Evolutionary conservation across 2,888 invertebrate genomes (phyloP).

Genomic region (Sinelater perroti): DNA sequence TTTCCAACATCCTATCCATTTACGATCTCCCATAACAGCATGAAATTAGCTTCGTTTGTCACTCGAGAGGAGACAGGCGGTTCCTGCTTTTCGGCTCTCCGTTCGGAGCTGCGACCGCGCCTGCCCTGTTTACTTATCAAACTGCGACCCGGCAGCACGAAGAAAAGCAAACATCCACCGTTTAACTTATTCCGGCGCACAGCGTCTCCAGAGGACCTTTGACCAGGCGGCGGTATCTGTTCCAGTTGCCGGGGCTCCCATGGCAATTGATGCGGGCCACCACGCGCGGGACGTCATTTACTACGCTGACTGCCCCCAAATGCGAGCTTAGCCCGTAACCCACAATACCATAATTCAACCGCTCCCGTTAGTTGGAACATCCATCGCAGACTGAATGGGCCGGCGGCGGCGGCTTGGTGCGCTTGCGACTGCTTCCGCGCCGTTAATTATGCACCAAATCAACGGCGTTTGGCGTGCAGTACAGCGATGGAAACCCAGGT

Average conservation of each 20-base stretch:
- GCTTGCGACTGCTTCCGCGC: slow-evolving; percentile 10
- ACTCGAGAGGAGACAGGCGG: too few relatives aligned
- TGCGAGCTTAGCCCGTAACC: slow-evolving; percentile 43
- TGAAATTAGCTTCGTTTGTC: too few relatives aligned
- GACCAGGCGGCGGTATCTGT: slow-evolving; percentile 36
- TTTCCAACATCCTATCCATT: too few relatives aligned
- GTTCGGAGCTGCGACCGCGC: too few relatives aligned
- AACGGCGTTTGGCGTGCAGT: neutral
- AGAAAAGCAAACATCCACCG: slow-evolving; percentile 25
- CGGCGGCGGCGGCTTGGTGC: slow-evolving; percentile 16
- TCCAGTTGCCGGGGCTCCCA: slow-evolving; percentile 39
- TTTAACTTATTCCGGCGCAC: slow-evolving; percentile 27
- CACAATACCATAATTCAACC: slow-evolving; percentile 42
- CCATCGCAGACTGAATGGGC: too few relatives aligned
- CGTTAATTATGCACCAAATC: neutral
- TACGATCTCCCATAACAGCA: too few relatives aligned
- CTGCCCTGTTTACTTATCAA: slow-evolving; percentile 24
- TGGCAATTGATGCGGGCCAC: slow-evolving; percentile 42
- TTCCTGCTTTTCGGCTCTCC: too few relatives aligned
- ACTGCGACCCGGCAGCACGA: slow-evolving; percentile 12
- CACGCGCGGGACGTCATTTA: slow-evolving; percentile 48
- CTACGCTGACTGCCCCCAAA: slow-evolving; percentile 47
- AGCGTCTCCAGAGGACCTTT: slow-evolving; percentile 31
- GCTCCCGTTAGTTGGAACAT: slow-evolving; percentile 21
- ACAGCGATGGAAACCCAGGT: neutral